Conservation (phyloP, 2,113 vertebrate species). For the Austrofundulus limnaeus region DNA sequence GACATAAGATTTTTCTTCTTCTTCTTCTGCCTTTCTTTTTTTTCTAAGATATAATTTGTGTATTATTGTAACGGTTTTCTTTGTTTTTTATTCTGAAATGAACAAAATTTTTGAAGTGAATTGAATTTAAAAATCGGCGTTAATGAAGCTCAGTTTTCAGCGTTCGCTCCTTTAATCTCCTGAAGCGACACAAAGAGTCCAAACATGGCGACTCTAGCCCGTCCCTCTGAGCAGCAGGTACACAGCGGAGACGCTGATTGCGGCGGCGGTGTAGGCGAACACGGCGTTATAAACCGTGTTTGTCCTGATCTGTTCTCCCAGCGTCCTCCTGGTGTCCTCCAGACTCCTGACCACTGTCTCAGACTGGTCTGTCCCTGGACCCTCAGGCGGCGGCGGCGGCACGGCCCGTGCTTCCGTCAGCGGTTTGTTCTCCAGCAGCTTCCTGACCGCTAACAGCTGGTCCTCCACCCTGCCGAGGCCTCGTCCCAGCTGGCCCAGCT, state of each 20-base stretch:
- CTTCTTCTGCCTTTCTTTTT: no score
- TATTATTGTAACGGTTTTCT: no score
- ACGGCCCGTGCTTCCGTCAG: not conserved
- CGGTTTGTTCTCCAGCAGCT: conserved; percentile 39
- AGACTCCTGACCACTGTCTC: conserved; percentile 77
- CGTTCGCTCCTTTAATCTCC: not conserved
- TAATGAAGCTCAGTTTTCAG: not conserved
- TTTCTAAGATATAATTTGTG: no score
- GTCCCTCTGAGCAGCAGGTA: conserved; percentile 84
- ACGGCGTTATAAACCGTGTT: conserved; percentile 83
- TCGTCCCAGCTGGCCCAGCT: conserved; percentile 41
- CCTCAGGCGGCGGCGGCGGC: not conserved
- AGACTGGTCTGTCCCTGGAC: conserved; percentile 45
- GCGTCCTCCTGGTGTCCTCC: conserved; percentile 80
- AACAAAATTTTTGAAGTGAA: no score
- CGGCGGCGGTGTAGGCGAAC: conserved; percentile 80
- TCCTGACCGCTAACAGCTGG: conserved; percentile 50
- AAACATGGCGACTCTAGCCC: conserved; percentile 11
- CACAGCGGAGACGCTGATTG: conserved; percentile 83
- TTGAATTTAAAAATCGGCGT: no score
- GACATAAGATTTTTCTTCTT: no score
- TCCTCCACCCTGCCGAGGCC: conserved; percentile 42
- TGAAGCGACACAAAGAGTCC: not conserved
- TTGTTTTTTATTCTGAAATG: no score
- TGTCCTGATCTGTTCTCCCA: conserved; percentile 83